A percentile compares a stretch with the other conserved stretches of the same genome.
Conservation (phyloP, 2,113 vertebrate species). For the Hypocryptadius cinnamomeus region DNA sequence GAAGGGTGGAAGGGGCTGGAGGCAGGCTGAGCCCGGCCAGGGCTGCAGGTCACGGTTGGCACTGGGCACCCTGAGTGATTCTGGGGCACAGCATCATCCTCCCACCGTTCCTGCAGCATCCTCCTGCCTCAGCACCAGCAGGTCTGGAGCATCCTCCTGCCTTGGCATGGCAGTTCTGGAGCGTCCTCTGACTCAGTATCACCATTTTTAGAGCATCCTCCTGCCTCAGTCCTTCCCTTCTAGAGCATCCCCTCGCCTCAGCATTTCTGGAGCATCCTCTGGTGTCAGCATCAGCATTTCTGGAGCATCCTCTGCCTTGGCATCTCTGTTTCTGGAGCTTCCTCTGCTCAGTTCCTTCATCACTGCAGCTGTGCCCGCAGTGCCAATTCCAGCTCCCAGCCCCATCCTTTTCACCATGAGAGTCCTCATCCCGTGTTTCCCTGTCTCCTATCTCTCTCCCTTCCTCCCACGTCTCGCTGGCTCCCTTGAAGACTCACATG, state of each 20-base stretch:
- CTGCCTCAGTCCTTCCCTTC: not conserved
- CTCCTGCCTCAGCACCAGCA: not conserved
- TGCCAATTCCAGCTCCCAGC: not conserved
- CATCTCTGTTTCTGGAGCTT: not conserved
- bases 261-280: not conserved
- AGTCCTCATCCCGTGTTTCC: rapidly evolving
- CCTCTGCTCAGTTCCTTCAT: not conserved
- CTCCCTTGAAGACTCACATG: not conserved
- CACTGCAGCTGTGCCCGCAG: not conserved
- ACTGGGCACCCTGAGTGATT: not conserved
- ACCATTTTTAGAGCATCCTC: not conserved
- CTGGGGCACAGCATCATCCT: not conserved
- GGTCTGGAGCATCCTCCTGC: not conserved
- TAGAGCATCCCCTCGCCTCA: not conserved
- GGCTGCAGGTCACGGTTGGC: not conserved
- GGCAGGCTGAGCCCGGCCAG: not conserved
- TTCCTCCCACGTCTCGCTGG: not conserved
- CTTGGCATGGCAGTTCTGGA: not conserved
- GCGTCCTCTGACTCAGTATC: not conserved
- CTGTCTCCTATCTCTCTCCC: not conserved
- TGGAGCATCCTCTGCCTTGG: not conserved
- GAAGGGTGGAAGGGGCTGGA: not conserved
- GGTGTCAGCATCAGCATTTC: not conserved
- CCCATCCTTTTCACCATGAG: not conserved
- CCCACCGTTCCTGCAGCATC: too few species aligned